Conservation (phyloP, 1,140 invertebrate genomes). For the Pseudomyrmex dendroicus region DNA sequence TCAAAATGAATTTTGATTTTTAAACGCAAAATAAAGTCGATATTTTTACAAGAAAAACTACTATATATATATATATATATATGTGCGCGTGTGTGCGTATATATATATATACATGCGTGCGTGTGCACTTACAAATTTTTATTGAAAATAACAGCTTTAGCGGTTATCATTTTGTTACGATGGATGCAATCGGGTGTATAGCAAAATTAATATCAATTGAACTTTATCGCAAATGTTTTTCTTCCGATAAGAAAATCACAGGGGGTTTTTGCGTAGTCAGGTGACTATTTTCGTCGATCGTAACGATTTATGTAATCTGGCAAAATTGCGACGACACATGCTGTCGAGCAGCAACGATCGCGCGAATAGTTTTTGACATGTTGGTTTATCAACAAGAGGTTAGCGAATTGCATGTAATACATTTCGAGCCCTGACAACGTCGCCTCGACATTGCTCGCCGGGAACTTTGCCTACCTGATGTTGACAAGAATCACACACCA, state of each 20-base stretch:
- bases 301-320: conserved; percentile 76
- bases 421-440: neutral
- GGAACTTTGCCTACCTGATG: conserved; percentile 79
- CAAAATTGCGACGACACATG: neutral
- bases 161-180: neutral
- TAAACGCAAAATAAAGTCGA: too few species aligned
- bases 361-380: too few species aligned
- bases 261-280: conserved; percentile 36
- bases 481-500: conserved; percentile 80
- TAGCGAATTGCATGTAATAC: neutral
- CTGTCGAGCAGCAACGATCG: neutral
- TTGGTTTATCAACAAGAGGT: neutral
- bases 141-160: too few species aligned
- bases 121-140: too few species aligned
- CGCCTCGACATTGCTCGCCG: too few species aligned
- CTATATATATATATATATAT: too few species aligned
- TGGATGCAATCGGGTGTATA: neutral
- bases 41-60: too few species aligned
- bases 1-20: too few species aligned
- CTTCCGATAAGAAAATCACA: neutral
- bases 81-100: too few species aligned
- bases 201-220: neutral
- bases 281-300: conserved; percentile 75
- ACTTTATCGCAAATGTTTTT: neutral
- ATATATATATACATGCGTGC: too few species aligned